A percentile compares a stretch with the other conserved stretches of the same genome.
These are phyloP conservation scores for Drosophila sulfurigaster DNA, from an alignment of 1,140 invertebrate species.

Conservation along the genomic window DNA sequence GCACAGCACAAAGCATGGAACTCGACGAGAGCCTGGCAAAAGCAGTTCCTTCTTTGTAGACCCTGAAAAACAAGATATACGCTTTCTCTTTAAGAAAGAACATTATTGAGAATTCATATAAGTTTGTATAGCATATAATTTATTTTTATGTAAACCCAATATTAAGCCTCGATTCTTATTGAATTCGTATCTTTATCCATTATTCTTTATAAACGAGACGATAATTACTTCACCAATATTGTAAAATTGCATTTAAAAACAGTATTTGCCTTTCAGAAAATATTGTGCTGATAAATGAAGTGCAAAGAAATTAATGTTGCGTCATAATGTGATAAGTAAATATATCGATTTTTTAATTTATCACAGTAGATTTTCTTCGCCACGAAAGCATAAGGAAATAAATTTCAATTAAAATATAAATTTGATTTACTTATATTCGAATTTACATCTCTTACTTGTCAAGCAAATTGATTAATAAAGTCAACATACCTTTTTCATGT, in stretches of 20 bases:
- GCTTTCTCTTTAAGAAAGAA: neutral
- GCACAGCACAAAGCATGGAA: conserved; percentile 8
- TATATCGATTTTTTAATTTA: neutral
- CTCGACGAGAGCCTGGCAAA: neutral
- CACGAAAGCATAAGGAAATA: too few relatives aligned
- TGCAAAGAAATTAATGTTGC: neutral
- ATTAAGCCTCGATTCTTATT: too few relatives aligned
- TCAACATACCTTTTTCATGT: neutral
- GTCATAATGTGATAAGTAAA: neutral
- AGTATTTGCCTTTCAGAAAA: too few relatives aligned
- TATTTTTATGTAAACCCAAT: too few relatives aligned
- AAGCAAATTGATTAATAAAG: neutral
- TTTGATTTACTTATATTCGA: neutral
- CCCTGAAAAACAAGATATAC: neutral
- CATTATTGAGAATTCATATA: too few relatives aligned
- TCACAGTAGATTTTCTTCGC: too few relatives aligned
- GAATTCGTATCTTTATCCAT: too few relatives aligned
- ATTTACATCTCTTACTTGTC: neutral
- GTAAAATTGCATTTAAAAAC: neutral
- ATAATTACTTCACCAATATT: neutral
- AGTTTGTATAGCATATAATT: too few relatives aligned
- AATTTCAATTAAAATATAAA: too few relatives aligned
- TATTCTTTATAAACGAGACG: too few relatives aligned
- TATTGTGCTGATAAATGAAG: neutral
- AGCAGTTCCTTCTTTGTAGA: neutral